phyloP scores from a whole-genome alignment of 2,113 vertebrate species.

The Piprites chloris region DNA sequence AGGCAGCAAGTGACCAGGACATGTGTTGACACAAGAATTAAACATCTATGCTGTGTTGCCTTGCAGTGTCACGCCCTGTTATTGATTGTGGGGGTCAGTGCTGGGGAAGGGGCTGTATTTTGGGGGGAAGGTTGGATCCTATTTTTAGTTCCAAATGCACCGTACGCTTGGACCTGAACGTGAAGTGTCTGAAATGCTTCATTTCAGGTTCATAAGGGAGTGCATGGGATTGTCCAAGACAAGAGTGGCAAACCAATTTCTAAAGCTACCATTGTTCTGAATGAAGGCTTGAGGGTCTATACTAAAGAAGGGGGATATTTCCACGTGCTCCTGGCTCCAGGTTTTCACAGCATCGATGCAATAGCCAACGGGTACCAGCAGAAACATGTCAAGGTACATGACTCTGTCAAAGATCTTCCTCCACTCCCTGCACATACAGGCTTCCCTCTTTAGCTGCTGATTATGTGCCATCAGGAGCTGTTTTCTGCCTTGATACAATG shows the following conservation, averaged over 20 bases:
- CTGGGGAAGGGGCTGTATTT: neutral
- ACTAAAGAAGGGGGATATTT: slow-evolving; percentile 89
- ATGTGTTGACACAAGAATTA: neutral
- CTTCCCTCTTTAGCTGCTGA: neutral
- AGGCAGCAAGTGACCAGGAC: neutral
- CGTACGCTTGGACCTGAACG: fast-evolving
- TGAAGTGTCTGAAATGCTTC: neutral
- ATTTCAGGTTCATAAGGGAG: slow-evolving; percentile 91
- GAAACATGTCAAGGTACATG: slow-evolving; percentile 83
- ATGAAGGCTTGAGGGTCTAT: slow-evolving; percentile 81
- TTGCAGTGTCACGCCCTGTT: neutral
- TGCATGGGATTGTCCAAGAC: slow-evolving; percentile 89
- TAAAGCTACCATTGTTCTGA: slow-evolving; percentile 86
- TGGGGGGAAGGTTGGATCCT: neutral
- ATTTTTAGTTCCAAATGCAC: neutral
- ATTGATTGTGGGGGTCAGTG: neutral
- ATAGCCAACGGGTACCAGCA: slow-evolving; percentile 91
- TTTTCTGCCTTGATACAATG: neutral
- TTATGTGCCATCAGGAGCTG: neutral
- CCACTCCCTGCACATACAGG: neutral
- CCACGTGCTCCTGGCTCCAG: slow-evolving; percentile 88
- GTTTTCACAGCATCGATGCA: slow-evolving; percentile 87
- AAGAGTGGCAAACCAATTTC: slow-evolving; percentile 87
- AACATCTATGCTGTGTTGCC: neutral
- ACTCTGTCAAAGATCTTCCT: fast-evolving